Conservation (phyloP, 2,888 invertebrate species). For the Drosophila monieri region DNA sequence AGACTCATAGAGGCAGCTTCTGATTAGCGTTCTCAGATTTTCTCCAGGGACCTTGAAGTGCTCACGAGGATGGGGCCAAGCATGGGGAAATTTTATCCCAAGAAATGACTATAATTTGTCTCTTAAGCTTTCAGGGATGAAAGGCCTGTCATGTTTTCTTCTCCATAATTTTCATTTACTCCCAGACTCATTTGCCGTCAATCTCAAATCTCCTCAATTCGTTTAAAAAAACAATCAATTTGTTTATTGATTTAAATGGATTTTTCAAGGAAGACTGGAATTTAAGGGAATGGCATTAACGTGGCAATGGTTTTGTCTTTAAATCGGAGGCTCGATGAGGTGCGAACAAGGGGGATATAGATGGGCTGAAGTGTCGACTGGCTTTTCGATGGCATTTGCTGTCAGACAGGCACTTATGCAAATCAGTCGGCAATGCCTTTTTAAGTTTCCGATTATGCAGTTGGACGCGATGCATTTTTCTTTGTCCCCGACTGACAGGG, state of each 20-base stretch:
- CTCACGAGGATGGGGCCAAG: no score
- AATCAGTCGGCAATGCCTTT: conserved; percentile 65
- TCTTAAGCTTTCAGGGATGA: not conserved
- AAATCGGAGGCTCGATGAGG: conserved; percentile 21
- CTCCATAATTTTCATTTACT: conserved; percentile 28
- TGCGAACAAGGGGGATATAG: conserved; percentile 2
- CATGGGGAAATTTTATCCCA: no score
- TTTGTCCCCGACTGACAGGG: not conserved
- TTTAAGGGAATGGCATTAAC: conserved; percentile 26
- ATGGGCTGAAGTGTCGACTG: conserved; percentile 35
- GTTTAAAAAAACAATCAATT: conserved; percentile 45
- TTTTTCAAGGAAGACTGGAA: conserved; percentile 11
- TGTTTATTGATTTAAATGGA: conserved; percentile 44
- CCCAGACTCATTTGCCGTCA: conserved; percentile 5
- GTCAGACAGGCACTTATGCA: conserved; percentile 65
- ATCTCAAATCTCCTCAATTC: conserved; percentile 17
- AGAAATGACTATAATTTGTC: not conserved
- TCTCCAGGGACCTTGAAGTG: no score
- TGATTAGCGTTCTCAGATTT: no score
- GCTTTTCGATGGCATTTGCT: conserved; percentile 51
- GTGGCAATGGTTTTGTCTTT: conserved; percentile 13
- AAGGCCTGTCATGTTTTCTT: conserved; percentile 16
- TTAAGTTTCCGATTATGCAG: conserved; percentile 64
- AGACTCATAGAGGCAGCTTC: not conserved
- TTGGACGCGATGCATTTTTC: conserved; percentile 19